phyloP scores from a whole-genome alignment of 2,888 invertebrate genomes.

The Acrocera orbiculus region DNA sequence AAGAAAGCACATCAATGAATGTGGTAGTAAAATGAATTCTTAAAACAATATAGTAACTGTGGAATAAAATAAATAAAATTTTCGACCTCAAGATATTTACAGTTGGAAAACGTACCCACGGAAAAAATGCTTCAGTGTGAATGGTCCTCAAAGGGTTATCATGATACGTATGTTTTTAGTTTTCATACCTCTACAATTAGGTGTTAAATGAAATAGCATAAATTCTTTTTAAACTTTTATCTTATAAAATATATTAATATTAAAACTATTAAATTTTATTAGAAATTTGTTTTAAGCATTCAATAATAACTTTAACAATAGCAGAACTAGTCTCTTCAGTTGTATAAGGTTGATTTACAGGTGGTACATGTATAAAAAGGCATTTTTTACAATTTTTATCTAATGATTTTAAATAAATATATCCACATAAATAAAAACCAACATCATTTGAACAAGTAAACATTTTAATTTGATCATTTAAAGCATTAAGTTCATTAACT shows the following conservation, averaged over 20 bases:
- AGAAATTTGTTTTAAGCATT: slow-evolving; percentile 22
- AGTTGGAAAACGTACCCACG: no score
- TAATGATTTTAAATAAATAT: slow-evolving; percentile 54
- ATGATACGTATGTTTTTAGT: no score
- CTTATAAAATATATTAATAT: not conserved
- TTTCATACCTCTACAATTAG: no score
- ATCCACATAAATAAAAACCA: slow-evolving; percentile 57
- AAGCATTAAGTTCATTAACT: slow-evolving; percentile 20
- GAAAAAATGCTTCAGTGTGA: no score
- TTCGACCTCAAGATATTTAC: no score
- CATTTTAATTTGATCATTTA: not conserved
- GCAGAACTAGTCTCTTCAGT: slow-evolving; percentile 39
- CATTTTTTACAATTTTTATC: slow-evolving; percentile 37
- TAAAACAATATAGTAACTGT: no score
- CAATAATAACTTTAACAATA: slow-evolving; percentile 21
- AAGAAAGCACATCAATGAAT: no score
- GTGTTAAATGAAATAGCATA: not conserved
- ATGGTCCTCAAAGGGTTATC: no score
- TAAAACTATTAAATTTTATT: slow-evolving; percentile 1
- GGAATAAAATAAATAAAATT: no score
- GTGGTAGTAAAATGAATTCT: no score
- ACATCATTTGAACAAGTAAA: slow-evolving; percentile 20
- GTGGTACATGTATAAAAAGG: slow-evolving; percentile 66
- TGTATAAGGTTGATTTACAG: slow-evolving; percentile 42
- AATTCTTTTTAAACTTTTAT: not conserved